Conservation (phyloP, 2,888 invertebrate species). For the Syrista parreyssii region DNA sequence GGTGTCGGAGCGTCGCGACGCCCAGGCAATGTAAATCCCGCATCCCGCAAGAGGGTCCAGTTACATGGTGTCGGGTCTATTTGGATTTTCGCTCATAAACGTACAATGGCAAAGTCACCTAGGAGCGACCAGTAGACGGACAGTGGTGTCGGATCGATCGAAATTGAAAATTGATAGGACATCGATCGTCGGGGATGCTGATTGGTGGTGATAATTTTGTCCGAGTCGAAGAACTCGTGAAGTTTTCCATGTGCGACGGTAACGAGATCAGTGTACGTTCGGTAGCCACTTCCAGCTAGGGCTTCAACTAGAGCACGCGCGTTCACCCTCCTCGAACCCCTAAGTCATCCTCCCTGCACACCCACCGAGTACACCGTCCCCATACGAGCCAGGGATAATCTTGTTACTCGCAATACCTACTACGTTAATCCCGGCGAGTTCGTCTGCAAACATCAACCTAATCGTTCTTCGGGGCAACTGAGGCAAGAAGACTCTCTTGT, state of each 20-base stretch:
- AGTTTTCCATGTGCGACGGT: constrained; percentile 28
- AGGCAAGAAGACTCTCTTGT: neutral
- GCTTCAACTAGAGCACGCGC: constrained; percentile 58
- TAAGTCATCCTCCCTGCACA: constrained; percentile 29
- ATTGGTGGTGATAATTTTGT: neutral
- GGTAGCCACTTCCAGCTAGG: constrained; percentile 45
- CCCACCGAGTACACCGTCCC: constrained; percentile 14
- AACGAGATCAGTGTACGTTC: constrained; percentile 53
- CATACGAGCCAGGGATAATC: constrained; percentile 50
- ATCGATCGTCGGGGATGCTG: neutral
- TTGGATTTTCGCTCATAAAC: neutral
- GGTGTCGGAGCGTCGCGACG: neutral
- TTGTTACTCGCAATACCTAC: constrained; percentile 58
- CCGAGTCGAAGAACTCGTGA: neutral
- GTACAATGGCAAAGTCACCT: neutral
- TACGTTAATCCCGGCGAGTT: constrained; percentile 30
- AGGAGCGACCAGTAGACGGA: neutral
- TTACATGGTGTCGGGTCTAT: neutral
- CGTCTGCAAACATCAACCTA: constrained; percentile 36
- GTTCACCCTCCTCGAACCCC: neutral
- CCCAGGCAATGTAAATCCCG: neutral
- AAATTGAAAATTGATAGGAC: neutral
- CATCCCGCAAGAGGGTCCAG: neutral
- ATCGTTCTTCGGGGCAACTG: constrained; percentile 35
- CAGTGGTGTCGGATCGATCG: neutral